These are phyloP conservation scores for Nyctereutes procyonoides DNA, from an alignment of 2,113 vertebrate genomes.

Conservation along the genomic window DNA sequence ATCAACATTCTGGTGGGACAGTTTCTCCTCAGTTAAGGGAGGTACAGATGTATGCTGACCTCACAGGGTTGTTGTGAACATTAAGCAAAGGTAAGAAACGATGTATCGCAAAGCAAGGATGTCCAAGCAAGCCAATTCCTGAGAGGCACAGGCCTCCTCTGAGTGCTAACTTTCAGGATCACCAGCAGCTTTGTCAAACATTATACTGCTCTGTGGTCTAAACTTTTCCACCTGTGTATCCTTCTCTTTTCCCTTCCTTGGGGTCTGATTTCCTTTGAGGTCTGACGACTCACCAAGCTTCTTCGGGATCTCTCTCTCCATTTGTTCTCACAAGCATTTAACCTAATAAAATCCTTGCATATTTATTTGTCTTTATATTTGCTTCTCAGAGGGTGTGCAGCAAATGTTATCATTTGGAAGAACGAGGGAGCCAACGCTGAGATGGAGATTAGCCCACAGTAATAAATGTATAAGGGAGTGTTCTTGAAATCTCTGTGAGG, in stretches of 20 bases:
- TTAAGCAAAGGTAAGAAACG: not conserved
- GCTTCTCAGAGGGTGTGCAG: not conserved
- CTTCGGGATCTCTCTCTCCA: not conserved
- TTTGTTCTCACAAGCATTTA: not conserved
- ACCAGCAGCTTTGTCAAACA: not conserved
- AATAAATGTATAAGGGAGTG: not conserved
- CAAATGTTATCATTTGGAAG: not conserved
- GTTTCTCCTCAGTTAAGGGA: not conserved
- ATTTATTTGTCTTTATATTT: not conserved
- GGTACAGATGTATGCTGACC: rapidly evolving
- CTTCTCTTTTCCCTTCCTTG: not conserved
- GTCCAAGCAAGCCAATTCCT: not conserved
- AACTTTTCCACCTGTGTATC: not conserved
- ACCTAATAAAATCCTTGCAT: not conserved
- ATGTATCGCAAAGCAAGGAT: not conserved
- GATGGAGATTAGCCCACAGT: not conserved
- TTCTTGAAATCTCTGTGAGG: not conserved
- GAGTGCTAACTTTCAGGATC: not conserved
- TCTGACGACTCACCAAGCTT: not conserved
- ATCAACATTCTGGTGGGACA: not conserved
- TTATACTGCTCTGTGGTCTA: not conserved
- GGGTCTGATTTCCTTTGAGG: not conserved
- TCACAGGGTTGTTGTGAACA: not conserved
- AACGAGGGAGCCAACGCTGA: not conserved
- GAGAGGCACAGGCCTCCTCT: not conserved